Base-by-base conservation (phyloP, 2,888 invertebrate species). In the Chironomus riparius region DNA sequence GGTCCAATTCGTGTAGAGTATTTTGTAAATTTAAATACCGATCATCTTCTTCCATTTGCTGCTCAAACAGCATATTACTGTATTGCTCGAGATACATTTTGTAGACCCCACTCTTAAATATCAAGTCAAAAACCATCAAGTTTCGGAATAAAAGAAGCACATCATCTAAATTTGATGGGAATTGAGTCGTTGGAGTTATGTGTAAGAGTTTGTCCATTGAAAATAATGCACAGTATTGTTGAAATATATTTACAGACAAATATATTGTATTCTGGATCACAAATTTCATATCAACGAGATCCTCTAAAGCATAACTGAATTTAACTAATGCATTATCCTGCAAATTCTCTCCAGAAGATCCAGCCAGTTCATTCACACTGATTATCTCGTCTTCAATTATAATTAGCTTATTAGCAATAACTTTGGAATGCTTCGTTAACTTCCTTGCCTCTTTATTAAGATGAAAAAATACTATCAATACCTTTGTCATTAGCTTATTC, bases 401-500 rank as follows among this genome's bases (percentile, higher is more conserved):
- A 1, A 86, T 80, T 13, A 86, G 81, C 70, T 85, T 84, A 0
- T 81, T 80, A 78, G 87, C 89, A 85, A 86, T 86, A 77, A 86
- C 85, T 78, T 86, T 86, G 7, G 92, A 91, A 82, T 93, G 91
- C 75, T 85, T 83, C 79, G 88, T 87, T 15, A 96, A 85, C 74
- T 86, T 82, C 76, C 88, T 85, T 77, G 93, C 89, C 85, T 97
- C 96, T 79, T 89, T 86, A 82, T 93, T 94, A 2, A 95, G 85
- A 7, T 92, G 89, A 15, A 91, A 89, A 77, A 97, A 87, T 0
- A 93, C 92, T 62, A 91, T 89, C 7, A 97, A 85, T 68, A 95
- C 87, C 84, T 92, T 91, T 48, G 91, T 91, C 79, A 95, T 87
- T 70, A 91, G 85, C 81, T 91, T 92, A 81, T 94, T 94, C 83